Percentiles rank a stretch among this genome's conserved stretches.
Conservation (phyloP, 2,113 vertebrate genomes). For the Panthera tigris region DNA sequence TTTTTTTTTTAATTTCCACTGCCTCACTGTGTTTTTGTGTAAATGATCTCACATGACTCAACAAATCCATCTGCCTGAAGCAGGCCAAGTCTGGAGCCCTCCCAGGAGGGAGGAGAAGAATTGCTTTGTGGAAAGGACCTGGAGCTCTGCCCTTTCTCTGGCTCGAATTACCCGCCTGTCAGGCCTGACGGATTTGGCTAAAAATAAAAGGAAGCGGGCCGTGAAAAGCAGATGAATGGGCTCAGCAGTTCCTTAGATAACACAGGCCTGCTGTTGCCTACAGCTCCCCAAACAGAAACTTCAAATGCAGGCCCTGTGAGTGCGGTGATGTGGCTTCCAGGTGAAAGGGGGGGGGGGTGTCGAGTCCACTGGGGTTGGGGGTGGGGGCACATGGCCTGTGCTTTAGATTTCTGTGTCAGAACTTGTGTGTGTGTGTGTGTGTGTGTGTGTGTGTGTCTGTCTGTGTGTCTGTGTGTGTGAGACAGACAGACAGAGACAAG, state of each 20-base stretch:
- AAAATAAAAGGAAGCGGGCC: conserved; percentile 95
- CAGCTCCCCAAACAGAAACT: conserved; percentile 85
- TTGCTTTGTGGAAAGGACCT: conserved; percentile 91
- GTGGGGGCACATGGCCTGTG: background rate
- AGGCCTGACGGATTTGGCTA: conserved; percentile 95
- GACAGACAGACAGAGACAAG: background rate
- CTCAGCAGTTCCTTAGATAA: conserved; percentile 88
- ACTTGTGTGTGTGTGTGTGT: background rate
- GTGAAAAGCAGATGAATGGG: conserved; percentile 93
- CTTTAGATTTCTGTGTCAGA: conserved; percentile 15
- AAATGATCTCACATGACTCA: conserved; percentile 99
- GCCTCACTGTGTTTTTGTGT: conserved; percentile 91
- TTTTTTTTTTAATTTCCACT: conserved; percentile 80
- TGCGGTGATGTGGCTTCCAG: conserved; percentile 52
- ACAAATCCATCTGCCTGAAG: conserved; percentile 93
- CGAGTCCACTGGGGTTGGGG: background rate
- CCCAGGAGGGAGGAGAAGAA: conserved; percentile 92
- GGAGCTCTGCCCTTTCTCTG: conserved; percentile 91
- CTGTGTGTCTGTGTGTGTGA: background rate
- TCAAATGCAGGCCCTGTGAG: conserved; percentile 74
- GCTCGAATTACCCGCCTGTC: conserved; percentile 95
- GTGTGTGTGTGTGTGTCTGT: background rate
- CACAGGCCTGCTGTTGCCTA: conserved; percentile 82
- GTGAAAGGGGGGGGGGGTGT: conserved; percentile 48
- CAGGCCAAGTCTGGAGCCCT: conserved; percentile 89